Percentiles rank a stretch among this genome's conserved stretches.
Conservation (phyloP, 2,113 vertebrate species). For the Candoia aspera region DNA sequence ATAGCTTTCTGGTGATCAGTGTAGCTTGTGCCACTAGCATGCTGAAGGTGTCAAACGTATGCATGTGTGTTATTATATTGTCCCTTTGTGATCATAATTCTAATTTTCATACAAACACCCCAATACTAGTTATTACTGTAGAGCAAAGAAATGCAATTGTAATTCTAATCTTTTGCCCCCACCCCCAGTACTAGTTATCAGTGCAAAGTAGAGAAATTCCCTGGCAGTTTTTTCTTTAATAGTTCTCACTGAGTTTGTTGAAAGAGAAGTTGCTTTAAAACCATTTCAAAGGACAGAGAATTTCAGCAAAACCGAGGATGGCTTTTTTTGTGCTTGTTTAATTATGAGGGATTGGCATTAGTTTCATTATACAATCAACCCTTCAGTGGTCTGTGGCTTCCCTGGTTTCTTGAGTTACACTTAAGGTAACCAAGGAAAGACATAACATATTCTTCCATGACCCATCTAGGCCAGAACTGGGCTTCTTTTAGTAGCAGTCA, state of each 20-base stretch:
- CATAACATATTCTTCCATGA: background rate
- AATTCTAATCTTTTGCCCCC: background rate
- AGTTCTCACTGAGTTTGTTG: background rate
- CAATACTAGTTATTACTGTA: background rate
- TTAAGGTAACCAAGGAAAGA: background rate
- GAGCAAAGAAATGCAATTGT: background rate
- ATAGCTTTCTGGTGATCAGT: background rate
- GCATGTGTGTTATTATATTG: background rate
- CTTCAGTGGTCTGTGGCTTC: background rate
- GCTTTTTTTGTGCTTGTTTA: background rate
- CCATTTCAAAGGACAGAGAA: background rate
- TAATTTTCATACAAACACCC: background rate
- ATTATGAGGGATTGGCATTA: background rate
- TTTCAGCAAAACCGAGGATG: background rate
- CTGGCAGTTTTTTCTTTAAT: background rate
- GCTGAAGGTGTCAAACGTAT: background rate
- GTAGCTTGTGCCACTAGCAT: background rate
- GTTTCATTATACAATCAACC: background rate
- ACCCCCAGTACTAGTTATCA: background rate
- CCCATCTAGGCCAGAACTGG: background rate
- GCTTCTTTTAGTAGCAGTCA: background rate
- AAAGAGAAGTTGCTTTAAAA: background rate
- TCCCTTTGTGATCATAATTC: background rate
- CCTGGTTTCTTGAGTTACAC: background rate
- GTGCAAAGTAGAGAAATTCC: background rate